A percentile compares a stretch with the other conserved stretches of the same genome.
Conservation (phyloP, 2,113 vertebrate species). For the Dipodomys spectabilis region DNA sequence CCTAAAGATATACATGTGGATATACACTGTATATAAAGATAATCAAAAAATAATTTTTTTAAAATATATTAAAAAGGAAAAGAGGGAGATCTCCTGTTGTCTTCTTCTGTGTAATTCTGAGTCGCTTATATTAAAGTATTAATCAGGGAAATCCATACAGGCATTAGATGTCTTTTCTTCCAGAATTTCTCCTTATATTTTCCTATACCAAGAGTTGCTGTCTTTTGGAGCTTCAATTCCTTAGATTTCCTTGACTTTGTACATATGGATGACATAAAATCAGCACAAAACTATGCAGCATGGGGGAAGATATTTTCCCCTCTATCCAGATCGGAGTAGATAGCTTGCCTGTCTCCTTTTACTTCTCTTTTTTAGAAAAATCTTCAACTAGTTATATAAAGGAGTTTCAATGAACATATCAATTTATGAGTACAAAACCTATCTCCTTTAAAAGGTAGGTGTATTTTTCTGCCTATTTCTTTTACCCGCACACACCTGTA, state of each 20-base stretch:
- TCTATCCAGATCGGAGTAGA: neutral
- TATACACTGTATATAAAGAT: too few relatives aligned
- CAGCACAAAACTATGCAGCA: neutral
- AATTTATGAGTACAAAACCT: too few relatives aligned
- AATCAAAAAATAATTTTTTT: too few relatives aligned
- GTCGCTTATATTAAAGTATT: neutral
- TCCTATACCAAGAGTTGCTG: neutral
- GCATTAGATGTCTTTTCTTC: neutral
- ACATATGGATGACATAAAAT: neutral
- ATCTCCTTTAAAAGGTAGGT: neutral
- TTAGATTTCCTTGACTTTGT: neutral
- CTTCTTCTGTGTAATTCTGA: neutral
- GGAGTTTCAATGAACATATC: too few relatives aligned
- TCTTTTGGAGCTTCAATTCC: neutral
- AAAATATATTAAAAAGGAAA: too few relatives aligned
- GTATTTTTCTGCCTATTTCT: neutral
- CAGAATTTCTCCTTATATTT: neutral
- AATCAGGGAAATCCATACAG: neutral
- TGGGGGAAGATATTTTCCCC: neutral
- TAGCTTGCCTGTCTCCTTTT: neutral
- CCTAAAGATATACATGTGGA: too few relatives aligned
- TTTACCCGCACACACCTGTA: neutral
- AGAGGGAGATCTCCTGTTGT: neutral
- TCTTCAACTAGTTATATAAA: too few relatives aligned
- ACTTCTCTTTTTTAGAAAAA: too few relatives aligned